Evolutionary conservation across 2,888 invertebrate species (phyloP).

Genomic region (Caenorhabditis japonica): DNA sequence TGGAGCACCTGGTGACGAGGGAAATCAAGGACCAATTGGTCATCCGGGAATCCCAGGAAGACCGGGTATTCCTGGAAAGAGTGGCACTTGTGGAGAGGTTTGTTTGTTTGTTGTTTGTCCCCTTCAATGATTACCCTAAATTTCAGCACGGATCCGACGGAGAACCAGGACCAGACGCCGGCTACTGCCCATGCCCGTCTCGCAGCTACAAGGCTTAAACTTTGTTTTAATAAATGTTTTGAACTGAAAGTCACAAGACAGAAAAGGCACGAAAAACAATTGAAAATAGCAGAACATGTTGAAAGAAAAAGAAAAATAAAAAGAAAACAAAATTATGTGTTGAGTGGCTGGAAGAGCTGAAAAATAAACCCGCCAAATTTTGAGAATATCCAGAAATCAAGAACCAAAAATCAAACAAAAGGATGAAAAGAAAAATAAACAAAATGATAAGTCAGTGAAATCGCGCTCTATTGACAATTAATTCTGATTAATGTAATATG

Average conservation of each 20-base stretch:
- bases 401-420: background rate
- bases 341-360: no score
- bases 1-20: slow-evolving; percentile 55
- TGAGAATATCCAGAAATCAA: no score
- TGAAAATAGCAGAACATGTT: no score
- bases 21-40: slow-evolving; percentile 56
- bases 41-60: slow-evolving; percentile 59
- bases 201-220: slow-evolving; percentile 39
- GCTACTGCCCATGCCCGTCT: slow-evolving; percentile 58
- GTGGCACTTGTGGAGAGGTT: slow-evolving; percentile 55
- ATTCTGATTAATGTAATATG: slow-evolving; percentile 70
- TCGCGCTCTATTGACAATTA: slow-evolving; percentile 27
- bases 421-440: no score
- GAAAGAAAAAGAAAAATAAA: no score
- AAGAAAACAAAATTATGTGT: no score
- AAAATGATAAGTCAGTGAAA: no score
- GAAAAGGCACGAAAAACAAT: no score
- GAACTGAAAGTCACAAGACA: background rate
- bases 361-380: no score
- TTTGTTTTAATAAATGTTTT: background rate
- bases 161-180: slow-evolving; percentile 59
- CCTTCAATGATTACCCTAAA: background rate
- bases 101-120: no score
- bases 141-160: slow-evolving; percentile 51
- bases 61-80: slow-evolving; percentile 61